Conservation (phyloP, 2,113 vertebrate species). For the Penelope pileata region DNA sequence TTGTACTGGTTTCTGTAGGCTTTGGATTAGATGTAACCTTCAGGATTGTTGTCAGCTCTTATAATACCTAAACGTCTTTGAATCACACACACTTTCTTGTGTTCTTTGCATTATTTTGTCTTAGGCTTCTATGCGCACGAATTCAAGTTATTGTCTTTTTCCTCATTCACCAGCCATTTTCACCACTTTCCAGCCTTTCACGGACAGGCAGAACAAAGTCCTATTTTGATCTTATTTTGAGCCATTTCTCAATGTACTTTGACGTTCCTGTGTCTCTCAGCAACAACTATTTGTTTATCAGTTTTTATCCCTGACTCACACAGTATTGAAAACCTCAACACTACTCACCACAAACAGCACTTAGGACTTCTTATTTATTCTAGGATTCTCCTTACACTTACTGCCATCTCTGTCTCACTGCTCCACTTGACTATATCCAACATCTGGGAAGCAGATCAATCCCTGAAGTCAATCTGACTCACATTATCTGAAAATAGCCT, state of each 20-base stretch:
- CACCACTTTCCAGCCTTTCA: background rate
- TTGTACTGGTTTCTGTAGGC: background rate
- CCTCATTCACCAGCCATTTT: background rate
- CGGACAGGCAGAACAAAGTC: background rate
- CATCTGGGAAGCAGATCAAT: constrained; percentile 71
- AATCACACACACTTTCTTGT: background rate
- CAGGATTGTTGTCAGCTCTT: background rate
- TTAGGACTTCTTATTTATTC: background rate
- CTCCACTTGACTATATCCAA: constrained; percentile 45
- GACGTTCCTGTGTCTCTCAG: background rate
- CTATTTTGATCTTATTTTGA: background rate
- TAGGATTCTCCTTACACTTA: background rate
- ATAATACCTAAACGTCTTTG: fast-evolving
- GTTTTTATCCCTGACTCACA: background rate
- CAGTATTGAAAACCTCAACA: background rate
- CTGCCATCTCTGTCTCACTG: constrained; percentile 26
- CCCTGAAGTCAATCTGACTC: constrained; percentile 63
- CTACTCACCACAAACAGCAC: background rate
- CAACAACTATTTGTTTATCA: constrained; percentile 3
- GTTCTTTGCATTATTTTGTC: background rate
- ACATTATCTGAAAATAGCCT: constrained; percentile 70
- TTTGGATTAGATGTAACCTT: background rate
- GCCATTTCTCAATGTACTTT: background rate
- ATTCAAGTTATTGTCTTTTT: background rate
- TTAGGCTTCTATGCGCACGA: background rate